Base-by-base conservation (phyloP, 2,113 vertebrate genomes). In the Benitochromis conjunctus region DNA sequence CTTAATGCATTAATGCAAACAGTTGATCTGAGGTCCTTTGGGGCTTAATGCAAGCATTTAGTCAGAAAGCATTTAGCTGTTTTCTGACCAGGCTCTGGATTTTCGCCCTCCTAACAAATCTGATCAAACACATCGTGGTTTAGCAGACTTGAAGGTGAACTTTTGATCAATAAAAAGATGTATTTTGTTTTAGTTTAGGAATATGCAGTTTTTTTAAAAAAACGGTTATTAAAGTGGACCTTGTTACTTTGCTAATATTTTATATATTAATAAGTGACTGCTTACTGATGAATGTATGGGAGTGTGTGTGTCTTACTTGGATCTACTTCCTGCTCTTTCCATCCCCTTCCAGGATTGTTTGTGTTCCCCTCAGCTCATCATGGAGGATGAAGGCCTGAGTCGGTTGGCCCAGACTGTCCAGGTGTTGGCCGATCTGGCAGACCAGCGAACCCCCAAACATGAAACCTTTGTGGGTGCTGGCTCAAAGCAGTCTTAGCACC, bases 311-410 rank as follows among this genome's bases (percentile, higher is more conserved):
- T 54, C 38, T 76, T 29, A 55, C 57, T 48, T 31, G 36, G 7
- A 18, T 62, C 29, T 51, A 7, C 81, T 85, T 19, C 79, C 38
- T 54, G 5, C 16, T 55, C 21, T 57, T 53, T 91, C 29, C 34
- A 7, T 43, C 51, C 34, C 84, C 54, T 55, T 80, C 31, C 92
- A 98, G 97, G 97, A 97, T 19, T 86, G 90, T 24, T 83, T 98
- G 81, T 97, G 97, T 91, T 94, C 96, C 8, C 85, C 96, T 34
- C 96, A 96, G 74, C 96, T 97, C 91, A 96, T 97, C 87, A 79
- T 91, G 92, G 97, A 97, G 84, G 97, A 97, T 4, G 97, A 97
- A 84, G 97, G 97, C 3, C 93, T 97, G 91, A 92, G 86, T 11
- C 93, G 95, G 2, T 84, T 97, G 71, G 95, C 96, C 76, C 95